Evolutionary conservation across 2,888 invertebrate species (phyloP).

Genomic region (Philaethria dido): DNA sequence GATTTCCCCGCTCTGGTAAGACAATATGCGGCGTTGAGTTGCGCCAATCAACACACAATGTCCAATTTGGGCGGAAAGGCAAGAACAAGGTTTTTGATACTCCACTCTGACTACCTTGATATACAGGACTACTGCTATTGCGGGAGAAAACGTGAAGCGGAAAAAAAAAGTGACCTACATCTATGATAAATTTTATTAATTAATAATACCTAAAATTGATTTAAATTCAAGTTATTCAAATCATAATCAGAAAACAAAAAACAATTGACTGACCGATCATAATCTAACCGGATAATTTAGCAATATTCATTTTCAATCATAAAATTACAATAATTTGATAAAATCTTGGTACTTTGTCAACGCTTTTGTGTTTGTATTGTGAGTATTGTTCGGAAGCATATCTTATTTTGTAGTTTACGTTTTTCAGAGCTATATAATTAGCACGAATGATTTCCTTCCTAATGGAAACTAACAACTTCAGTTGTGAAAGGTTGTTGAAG

Average conservation of each 20-base stretch:
- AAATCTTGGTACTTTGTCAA: neutral
- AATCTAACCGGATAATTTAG: neutral
- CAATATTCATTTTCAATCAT: slow-evolving; percentile 12
- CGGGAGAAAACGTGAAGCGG: too few relatives aligned
- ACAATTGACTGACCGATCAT: neutral
- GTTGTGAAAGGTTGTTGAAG: slow-evolving; percentile 27
- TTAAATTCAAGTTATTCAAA: neutral
- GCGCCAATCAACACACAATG: too few relatives aligned
- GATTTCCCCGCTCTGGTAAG: too few relatives aligned
- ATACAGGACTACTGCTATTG: too few relatives aligned
- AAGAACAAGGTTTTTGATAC: too few relatives aligned
- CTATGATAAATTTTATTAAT: neutral
- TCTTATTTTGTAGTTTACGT: slow-evolving; percentile 4
- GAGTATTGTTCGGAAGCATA: slow-evolving; percentile 1
- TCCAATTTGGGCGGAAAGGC: too few relatives aligned
- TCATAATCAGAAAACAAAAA: neutral
- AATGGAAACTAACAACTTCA: slow-evolving; percentile 20
- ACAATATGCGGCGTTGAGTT: too few relatives aligned
- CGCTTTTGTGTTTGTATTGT: neutral
- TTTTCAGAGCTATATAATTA: slow-evolving; percentile 29
- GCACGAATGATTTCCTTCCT: slow-evolving; percentile 19
- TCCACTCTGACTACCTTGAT: too few relatives aligned
- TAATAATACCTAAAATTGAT: neutral
- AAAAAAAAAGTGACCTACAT: too few relatives aligned
- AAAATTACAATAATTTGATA: neutral